These are phyloP conservation scores for Druceiella hillmani DNA, from an alignment of 2,888 invertebrate genomes.

Conservation along the genomic window DNA sequence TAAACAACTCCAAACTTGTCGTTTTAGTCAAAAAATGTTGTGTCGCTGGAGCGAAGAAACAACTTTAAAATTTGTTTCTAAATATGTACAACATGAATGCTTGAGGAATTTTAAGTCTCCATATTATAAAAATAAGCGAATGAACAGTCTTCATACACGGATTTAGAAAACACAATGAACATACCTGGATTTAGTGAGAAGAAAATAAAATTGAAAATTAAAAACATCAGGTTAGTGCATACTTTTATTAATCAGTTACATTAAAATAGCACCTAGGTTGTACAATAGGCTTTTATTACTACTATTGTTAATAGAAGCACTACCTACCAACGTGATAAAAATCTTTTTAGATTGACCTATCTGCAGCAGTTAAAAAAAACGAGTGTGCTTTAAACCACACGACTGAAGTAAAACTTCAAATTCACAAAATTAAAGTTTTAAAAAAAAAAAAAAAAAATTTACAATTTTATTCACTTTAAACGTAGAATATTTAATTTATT, in stretches of 20 bases:
- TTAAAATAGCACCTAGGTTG: constrained; percentile 11
- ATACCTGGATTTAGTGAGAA: constrained; percentile 8
- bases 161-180: constrained; percentile 12
- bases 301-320: constrained; percentile 11
- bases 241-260: constrained; percentile 9
- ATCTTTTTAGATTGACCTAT: constrained; percentile 9
- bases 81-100: constrained; percentile 11
- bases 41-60: constrained; percentile 15
- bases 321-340: constrained; percentile 4
- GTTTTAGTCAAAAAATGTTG: constrained; percentile 11
- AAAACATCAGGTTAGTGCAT: constrained; percentile 10
- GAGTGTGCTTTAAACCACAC: too few species aligned
- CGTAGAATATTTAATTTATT: too few species aligned
- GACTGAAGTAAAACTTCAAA: too few species aligned
- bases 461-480: too few species aligned
- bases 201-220: constrained; percentile 12
- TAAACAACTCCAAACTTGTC: constrained; percentile 12
- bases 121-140: constrained; percentile 15
- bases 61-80: constrained; percentile 17
- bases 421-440: too few species aligned
- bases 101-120: constrained; percentile 15
- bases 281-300: constrained; percentile 11
- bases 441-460: too few species aligned
- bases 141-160: constrained; percentile 15
- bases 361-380: too few species aligned